Conservation (phyloP, 2,797 vertebrate genomes). For the Pseudopleuronectes americanus region DNA sequence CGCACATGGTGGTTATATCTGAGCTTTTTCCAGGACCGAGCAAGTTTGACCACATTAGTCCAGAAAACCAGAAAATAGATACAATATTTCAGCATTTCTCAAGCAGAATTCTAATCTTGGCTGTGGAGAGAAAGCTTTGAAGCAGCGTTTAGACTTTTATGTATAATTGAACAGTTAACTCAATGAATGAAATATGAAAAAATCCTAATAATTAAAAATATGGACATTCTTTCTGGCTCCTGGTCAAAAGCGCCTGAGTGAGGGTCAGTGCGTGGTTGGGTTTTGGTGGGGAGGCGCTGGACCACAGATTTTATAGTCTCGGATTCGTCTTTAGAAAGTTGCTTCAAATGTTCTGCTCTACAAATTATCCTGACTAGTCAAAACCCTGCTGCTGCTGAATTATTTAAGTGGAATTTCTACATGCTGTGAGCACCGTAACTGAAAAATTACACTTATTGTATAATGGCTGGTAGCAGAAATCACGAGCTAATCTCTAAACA, state of each 20-base stretch:
- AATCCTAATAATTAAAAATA: neutral
- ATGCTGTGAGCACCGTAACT: neutral
- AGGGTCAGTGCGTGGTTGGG: neutral
- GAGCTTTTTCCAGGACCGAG: neutral
- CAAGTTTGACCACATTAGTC: neutral
- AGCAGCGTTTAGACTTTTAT: neutral
- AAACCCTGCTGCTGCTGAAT: neutral
- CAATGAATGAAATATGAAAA: constrained; percentile 5
- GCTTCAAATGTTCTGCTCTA: neutral
- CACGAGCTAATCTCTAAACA: neutral
- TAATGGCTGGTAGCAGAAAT: neutral
- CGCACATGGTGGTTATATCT: neutral
- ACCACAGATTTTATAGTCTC: neutral
- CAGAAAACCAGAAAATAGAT: neutral
- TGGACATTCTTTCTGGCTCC: neutral
- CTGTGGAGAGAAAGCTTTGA: neutral
- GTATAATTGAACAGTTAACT: constrained; percentile 1
- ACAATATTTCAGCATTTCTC: constrained; percentile 3
- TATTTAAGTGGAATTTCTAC: neutral
- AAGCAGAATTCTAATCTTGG: neutral
- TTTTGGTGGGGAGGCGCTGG: neutral
- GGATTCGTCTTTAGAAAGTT: neutral
- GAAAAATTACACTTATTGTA: neutral
- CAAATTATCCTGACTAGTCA: constrained; percentile 8
- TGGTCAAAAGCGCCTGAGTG: neutral